Evolutionary conservation across 1,140 invertebrate genomes (phyloP).

Genomic region (Thalassaphorura encarpata): DNA sequence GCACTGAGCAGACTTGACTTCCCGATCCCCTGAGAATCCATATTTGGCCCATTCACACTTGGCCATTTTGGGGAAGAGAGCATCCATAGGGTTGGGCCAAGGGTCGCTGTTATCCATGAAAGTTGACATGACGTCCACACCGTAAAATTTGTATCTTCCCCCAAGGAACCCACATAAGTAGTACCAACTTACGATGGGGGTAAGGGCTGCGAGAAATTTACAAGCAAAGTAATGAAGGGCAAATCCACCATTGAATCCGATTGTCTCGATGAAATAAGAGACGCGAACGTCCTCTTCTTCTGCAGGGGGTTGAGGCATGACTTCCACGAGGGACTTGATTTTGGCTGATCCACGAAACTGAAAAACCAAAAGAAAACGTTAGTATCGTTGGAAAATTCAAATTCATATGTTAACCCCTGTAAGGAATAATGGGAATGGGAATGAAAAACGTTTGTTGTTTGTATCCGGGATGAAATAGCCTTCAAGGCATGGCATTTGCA

Average conservation of each 20-base stretch:
- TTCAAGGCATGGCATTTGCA: too few species aligned
- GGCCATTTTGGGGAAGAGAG: constrained; percentile 22
- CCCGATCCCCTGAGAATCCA: constrained; percentile 4
- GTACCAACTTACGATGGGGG: constrained; percentile 6
- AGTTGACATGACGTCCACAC: constrained; percentile 3
- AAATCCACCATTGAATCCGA: constrained; percentile 17
- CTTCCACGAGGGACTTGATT: not conserved
- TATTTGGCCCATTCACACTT: constrained; percentile 22
- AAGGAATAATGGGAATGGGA: too few species aligned
- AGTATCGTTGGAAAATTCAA: not conserved
- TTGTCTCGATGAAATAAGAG: constrained; percentile 6
- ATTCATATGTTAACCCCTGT: not conserved
- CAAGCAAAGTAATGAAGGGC: constrained; percentile 8
- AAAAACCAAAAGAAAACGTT: not conserved
- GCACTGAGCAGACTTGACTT: constrained; percentile 8
- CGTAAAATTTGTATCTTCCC: constrained; percentile 9
- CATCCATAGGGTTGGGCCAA: constrained; percentile 19
- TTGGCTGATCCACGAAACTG: not conserved
- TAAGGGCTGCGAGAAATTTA: constrained; percentile 6
- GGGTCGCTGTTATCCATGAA: constrained; percentile 4
- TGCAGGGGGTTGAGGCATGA: too few species aligned
- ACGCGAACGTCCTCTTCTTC: not conserved
- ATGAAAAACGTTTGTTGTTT: too few species aligned
- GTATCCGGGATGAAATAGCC: too few species aligned
- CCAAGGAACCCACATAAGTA: constrained; percentile 15